Percentiles rank a stretch among this genome's conserved stretches.
Evolutionary conservation across 1,140 invertebrate species (phyloP).

Genomic region (Euglossa dilemma): DNA sequence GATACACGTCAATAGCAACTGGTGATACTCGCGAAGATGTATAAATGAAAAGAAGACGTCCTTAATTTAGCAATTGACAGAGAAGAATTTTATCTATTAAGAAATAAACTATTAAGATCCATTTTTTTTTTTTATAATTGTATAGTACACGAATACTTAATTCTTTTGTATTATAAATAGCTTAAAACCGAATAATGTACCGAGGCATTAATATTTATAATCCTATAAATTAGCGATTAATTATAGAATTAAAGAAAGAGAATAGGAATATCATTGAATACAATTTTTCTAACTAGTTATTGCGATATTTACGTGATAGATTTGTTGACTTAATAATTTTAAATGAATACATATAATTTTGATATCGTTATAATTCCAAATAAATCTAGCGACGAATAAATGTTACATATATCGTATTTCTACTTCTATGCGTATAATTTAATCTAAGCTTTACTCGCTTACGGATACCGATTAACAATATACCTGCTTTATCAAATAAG

Average conservation of each 20-base stretch:
- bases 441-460: not conserved
- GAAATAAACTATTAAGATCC: not conserved
- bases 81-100: not conserved
- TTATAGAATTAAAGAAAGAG: not conserved
- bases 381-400: conserved; percentile 22
- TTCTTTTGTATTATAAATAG: not conserved
- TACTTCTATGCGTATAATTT: not conserved
- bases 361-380: conserved; percentile 10
- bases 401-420: conserved; percentile 17
- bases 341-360: not conserved
- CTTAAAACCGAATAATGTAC: not conserved
- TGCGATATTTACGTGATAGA: not conserved
- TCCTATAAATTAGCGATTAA: not conserved
- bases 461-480: not conserved
- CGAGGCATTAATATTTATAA: conserved; percentile 18
- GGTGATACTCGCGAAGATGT: conserved; percentile 80
- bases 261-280: not conserved
- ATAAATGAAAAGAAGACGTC: not conserved
- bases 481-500: not conserved
- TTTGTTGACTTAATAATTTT: not conserved
- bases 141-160: not conserved
- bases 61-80: not conserved
- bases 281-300: not conserved
- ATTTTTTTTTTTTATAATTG: conserved; percentile 33
- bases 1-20: conserved; percentile 87